These are phyloP conservation scores for Catotricha subobsoleta DNA, from an alignment of 2,888 invertebrate genomes.

Conservation along the genomic window DNA sequence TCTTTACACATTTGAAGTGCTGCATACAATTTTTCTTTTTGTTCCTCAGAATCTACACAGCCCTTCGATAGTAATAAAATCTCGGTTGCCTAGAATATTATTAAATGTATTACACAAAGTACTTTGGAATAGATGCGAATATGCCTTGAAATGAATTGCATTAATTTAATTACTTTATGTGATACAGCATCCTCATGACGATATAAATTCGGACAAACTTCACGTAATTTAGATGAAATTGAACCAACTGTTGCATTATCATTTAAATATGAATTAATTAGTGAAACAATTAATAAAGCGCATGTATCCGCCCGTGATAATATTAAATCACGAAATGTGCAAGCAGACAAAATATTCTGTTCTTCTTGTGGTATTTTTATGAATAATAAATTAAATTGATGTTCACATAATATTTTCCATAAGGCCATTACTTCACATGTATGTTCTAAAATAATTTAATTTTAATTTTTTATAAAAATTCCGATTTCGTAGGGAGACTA, in stretches of 20 bases:
- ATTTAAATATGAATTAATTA: slow-evolving; percentile 81
- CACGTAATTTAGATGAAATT: slow-evolving; percentile 69
- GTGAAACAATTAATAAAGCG: slow-evolving; percentile 56
- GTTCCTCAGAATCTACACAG: slow-evolving; percentile 54
- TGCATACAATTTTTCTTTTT: slow-evolving; percentile 54
- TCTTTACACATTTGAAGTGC: slow-evolving; percentile 75
- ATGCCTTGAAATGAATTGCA: not conserved
- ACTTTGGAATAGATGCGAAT: slow-evolving; percentile 1
- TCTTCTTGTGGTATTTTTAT: slow-evolving; percentile 9
- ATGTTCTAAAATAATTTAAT: slow-evolving; percentile 31
- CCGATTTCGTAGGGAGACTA: not conserved
- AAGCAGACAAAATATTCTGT: not conserved
- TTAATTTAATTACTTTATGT: slow-evolving; percentile 49
- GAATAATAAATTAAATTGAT: slow-evolving; percentile 44
- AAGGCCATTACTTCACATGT: slow-evolving; percentile 79
- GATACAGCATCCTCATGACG: slow-evolving; percentile 90
- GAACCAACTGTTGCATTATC: slow-evolving; percentile 91
- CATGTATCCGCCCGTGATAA: slow-evolving; percentile 39
- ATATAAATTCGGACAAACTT: slow-evolving; percentile 85
- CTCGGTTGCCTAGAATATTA: slow-evolving; percentile 58
- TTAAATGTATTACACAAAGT: not conserved
- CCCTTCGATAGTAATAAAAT: slow-evolving; percentile 64
- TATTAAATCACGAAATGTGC: slow-evolving; percentile 27
- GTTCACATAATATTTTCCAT: slow-evolving; percentile 84
- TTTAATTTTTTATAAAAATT: not conserved